Conservation (phyloP, 1,140 invertebrate species). For the Bombus turneri region DNA sequence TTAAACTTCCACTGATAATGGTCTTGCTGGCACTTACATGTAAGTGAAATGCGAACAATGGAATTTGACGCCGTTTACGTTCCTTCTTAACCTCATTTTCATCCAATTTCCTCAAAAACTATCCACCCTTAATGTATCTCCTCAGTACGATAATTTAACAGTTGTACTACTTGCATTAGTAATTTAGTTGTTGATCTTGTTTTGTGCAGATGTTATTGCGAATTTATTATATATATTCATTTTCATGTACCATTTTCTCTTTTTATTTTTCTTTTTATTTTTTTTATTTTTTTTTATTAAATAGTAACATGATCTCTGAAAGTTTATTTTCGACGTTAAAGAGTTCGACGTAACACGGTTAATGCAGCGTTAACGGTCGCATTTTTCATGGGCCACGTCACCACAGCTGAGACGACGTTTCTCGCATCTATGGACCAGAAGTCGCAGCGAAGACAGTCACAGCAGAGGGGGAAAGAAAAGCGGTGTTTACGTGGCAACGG, state of each 20-base stretch:
- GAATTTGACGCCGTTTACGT: not conserved
- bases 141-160: no score
- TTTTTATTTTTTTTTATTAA: no score
- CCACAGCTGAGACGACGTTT: not conserved
- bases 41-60: conserved; percentile 13
- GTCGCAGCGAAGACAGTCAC: not conserved
- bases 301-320: not conserved
- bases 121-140: no score
- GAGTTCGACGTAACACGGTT: not conserved
- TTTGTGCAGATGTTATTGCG: not conserved
- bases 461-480: not conserved
- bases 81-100: no score
- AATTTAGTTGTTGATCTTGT: not conserved
- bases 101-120: no score
- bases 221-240: not conserved
- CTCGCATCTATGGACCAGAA: not conserved
- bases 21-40: conserved; percentile 16
- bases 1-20: conserved; percentile 44
- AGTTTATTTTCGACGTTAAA: no score
- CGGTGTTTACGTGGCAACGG: not conserved
- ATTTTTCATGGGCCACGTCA: not conserved
- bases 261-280: no score
- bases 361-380: not conserved
- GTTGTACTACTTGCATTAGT: no score
- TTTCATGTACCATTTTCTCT: no score